Evolutionary conservation across 2,113 vertebrate genomes (phyloP).

Genomic region (Nyctibius bracteatus): DNA sequence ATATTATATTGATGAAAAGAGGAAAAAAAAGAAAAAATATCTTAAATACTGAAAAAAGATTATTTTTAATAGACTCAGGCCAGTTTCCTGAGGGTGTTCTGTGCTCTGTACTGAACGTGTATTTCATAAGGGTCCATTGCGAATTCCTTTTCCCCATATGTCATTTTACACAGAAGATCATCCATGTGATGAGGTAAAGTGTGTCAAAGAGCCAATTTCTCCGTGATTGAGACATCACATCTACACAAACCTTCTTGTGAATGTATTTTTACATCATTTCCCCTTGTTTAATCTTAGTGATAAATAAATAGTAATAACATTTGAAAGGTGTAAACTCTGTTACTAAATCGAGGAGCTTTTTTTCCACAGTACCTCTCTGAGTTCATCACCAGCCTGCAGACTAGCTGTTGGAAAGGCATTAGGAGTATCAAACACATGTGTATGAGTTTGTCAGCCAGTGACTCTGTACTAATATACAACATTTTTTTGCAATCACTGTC

Average conservation of each 20-base stretch:
- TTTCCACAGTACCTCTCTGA: neutral
- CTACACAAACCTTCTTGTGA: neutral
- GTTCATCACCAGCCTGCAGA: neutral
- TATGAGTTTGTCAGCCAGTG: neutral
- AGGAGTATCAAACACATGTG: accelerated
- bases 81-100: neutral
- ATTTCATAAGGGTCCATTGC: neutral
- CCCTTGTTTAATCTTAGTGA: neutral
- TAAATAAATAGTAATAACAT: neutral
- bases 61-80: neutral
- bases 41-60: neutral
- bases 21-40: neutral
- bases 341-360: neutral
- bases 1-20: neutral
- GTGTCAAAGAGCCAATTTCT: neutral
- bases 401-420: neutral
- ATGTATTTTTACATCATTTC: neutral
- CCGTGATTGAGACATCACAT: neutral
- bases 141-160: neutral
- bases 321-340: neutral
- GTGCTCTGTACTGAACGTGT: accelerated
- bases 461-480: neutral
- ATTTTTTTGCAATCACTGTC: neutral
- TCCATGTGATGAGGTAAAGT: neutral
- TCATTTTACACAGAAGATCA: neutral